Evolutionary conservation across 2,888 invertebrate genomes (phyloP), one percentile per base, ranked within the genome.

Genomic region (Melanostoma mellinum): DNA sequence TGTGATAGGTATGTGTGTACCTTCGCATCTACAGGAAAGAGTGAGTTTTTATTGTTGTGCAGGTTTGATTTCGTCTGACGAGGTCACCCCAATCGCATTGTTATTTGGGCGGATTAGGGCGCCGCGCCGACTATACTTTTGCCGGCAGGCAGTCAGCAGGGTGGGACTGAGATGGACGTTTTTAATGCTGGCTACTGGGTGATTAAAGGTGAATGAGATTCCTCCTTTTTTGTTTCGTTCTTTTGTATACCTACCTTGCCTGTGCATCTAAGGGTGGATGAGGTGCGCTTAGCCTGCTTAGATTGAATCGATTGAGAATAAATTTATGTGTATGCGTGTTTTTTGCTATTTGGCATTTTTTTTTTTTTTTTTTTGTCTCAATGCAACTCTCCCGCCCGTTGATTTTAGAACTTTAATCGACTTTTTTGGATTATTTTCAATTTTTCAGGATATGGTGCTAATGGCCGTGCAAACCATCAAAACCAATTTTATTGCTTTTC

Each of bases 51-150:
- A 79, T 79, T 84, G 84, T 84, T 79, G 63, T 75, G 69, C 84
- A 84, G 79, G 84, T 84, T 84, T 84, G 74, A 84, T 84, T 79
- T 69, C 58, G 55, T 38, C 73, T 48, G 69, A 60, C 53, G 74
- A 36, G 79, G 74, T 84, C 84, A 84, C 84, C 84, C 84, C 84
- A 84, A 75, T 65, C 78, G 74, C 74, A 84, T 84, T 84, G 84
- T 84, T 84, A 71, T 79, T 84, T 78, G 84, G 84, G 79, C 84
- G 84, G 84, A 84, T 84, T 84, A 84, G 84, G 79, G 84, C 74
- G 79, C 20, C 20, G 84, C 74, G 79, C 20, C 20, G 20, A 84
- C 78, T 63, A 63, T 46, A 36, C 9, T 8, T 20, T 0, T 6
- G 6, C 33, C n/a, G 30, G 42, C 32, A 6, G 65, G 56, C 71